Percentiles rank a stretch among this genome's conserved stretches.
These are phyloP conservation scores for Sycobia sp. DNA, from an alignment of 1,140 invertebrate genomes.

Conservation along the genomic window DNA sequence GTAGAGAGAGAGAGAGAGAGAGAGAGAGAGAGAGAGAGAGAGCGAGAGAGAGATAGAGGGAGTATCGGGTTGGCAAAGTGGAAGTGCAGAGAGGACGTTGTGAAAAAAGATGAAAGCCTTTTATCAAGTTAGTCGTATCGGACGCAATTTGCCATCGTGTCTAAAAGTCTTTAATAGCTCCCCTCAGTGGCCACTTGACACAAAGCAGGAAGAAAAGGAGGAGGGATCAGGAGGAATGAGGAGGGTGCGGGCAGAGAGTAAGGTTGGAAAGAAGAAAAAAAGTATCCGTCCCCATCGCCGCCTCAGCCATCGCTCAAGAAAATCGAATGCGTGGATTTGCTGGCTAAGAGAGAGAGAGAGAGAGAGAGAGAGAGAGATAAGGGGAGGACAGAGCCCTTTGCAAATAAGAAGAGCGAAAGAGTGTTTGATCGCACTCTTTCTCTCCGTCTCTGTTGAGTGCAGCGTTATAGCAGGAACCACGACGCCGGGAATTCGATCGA, in stretches of 20 bases:
- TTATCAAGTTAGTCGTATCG: constrained; percentile 29
- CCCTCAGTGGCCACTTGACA: constrained; percentile 25
- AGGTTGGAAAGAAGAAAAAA: neutral
- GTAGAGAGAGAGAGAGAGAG: neutral
- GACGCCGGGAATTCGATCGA: constrained; percentile 20
- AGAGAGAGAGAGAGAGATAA: neutral
- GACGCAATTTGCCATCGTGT: constrained; percentile 29
- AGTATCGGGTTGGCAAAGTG: too few relatives aligned
- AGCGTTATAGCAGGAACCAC: neutral
- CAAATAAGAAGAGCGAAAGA: constrained; percentile 5
- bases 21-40: neutral
- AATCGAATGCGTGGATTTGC: constrained; percentile 8
- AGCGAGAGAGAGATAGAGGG: too few relatives aligned
- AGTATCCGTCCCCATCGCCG: neutral
- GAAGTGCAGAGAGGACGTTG: too few relatives aligned
- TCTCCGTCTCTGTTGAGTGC: too few relatives aligned
- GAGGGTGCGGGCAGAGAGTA: neutral
- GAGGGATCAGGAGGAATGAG: neutral
- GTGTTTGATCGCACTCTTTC: constrained; percentile 22
- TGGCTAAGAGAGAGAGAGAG: neutral
- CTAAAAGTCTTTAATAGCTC: constrained; percentile 30
- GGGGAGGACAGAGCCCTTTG: constrained; percentile 1
- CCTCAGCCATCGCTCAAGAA: constrained; percentile 23
- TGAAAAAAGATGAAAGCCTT: too few relatives aligned
- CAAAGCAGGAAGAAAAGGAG: constrained; percentile 12